These are phyloP conservation scores for Creontiades dilutus DNA, from an alignment of 2,888 invertebrate species.

Conservation along the genomic window DNA sequence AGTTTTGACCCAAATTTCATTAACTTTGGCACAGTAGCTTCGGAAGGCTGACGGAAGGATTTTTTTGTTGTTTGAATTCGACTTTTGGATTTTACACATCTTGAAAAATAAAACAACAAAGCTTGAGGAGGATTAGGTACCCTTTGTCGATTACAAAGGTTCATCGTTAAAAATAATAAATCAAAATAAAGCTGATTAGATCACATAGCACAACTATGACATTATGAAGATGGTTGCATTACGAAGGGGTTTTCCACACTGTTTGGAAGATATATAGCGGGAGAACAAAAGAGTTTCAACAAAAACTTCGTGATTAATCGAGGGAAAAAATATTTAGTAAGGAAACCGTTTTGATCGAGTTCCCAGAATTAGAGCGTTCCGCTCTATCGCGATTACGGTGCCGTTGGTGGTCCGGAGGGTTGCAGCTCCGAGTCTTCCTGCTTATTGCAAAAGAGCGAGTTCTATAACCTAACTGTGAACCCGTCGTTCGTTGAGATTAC, in stretches of 20 bases:
- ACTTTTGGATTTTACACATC: too few species aligned
- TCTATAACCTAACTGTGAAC: neutral
- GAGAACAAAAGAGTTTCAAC: neutral
- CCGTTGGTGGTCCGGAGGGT: neutral
- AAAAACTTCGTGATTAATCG: slow-evolving; percentile 1
- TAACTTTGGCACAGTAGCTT: too few species aligned
- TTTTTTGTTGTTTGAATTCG: too few species aligned
- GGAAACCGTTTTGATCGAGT: slow-evolving; percentile 28
- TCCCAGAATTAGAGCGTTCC: slow-evolving; percentile 32
- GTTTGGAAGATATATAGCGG: neutral
- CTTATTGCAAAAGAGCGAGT: neutral
- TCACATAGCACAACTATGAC: too few species aligned
- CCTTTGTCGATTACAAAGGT: too few species aligned
- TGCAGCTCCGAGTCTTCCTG: neutral
- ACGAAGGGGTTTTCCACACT: neutral
- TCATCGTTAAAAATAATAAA: too few species aligned
- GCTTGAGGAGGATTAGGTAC: too few species aligned
- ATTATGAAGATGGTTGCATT: neutral
- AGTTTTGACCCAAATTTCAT: too few species aligned
- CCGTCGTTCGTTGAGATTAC: too few species aligned
- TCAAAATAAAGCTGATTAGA: too few species aligned
- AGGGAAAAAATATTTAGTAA: neutral
- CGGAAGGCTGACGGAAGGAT: too few species aligned
- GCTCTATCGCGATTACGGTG: slow-evolving; percentile 31
- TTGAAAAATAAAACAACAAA: too few species aligned